Percentiles rank a stretch among this genome's conserved stretches.
Conservation (phyloP, 1,140 invertebrate species). For the Pogonomyrmex californicus region DNA sequence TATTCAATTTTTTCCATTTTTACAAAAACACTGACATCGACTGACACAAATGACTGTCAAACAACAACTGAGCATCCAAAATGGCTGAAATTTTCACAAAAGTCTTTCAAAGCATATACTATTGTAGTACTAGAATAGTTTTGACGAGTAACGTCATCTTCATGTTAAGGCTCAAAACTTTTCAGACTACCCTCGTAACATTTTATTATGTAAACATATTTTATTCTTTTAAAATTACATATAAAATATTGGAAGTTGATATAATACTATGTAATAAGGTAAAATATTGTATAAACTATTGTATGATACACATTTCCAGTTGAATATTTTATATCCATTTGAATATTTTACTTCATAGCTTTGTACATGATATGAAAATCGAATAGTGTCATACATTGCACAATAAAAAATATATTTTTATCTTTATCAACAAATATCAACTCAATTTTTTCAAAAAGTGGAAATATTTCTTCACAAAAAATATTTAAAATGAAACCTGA, state of each 20-base stretch:
- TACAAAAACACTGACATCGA: no score
- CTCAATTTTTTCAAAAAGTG: neutral
- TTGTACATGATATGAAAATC: neutral
- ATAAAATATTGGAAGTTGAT: neutral
- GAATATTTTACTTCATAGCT: constrained; percentile 1
- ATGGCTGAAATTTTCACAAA: no score
- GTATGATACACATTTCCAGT: neutral
- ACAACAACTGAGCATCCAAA: no score
- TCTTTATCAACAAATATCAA: constrained; percentile 5
- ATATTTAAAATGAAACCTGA: constrained; percentile 1
- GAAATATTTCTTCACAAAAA: neutral
- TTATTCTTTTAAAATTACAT: neutral
- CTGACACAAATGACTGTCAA: no score
- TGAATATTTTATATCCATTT: neutral
- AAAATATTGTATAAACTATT: neutral
- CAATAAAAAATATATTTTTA: neutral
- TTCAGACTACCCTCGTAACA: neutral
- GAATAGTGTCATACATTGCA: constrained; percentile 1
- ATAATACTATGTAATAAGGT: neutral
- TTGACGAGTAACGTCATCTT: no score
- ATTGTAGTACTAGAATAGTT: no score
- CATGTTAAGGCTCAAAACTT: no score
- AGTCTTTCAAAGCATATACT: neutral
- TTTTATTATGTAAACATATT: neutral
- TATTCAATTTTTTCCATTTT: no score